Conservation (phyloP, 2,797 vertebrate species). For the Dendrocincla tyrannina region DNA sequence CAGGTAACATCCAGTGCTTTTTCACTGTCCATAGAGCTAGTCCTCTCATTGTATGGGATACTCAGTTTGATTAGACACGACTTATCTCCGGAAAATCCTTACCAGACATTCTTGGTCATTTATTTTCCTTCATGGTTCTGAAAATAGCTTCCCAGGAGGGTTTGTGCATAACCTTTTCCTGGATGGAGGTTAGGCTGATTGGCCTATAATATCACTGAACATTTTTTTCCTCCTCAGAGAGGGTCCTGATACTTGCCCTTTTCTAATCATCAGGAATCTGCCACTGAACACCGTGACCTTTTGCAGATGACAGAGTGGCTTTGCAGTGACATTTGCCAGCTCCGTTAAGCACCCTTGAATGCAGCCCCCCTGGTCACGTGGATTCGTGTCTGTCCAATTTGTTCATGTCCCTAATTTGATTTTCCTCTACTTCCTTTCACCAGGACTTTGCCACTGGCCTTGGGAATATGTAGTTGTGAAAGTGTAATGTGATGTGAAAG, state of each 20-base stretch:
- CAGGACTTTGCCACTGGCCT: background rate
- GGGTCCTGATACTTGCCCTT: background rate
- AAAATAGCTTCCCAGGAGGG: background rate
- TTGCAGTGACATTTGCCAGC: background rate
- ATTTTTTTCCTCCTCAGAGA: background rate
- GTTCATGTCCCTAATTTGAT: background rate
- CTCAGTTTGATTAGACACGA: background rate
- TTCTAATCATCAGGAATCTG: background rate
- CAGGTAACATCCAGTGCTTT: background rate
- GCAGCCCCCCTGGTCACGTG: background rate
- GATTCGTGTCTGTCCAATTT: background rate
- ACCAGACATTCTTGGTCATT: background rate
- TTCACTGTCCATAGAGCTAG: accelerated
- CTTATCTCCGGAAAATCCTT: background rate
- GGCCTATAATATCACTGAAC: background rate
- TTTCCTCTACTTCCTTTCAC: background rate
- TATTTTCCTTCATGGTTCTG: background rate
- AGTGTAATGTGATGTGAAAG: background rate
- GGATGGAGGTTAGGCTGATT: background rate
- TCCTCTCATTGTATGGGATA: background rate
- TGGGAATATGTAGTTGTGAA: background rate
- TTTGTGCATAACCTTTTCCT: background rate
- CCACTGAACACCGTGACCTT: background rate
- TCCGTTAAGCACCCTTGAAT: background rate
- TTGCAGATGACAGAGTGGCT: background rate